Percentiles rank a stretch among this genome's conserved stretches.
Conservation (phyloP, 2,888 invertebrate genomes). For the Achlya flavicornis region DNA sequence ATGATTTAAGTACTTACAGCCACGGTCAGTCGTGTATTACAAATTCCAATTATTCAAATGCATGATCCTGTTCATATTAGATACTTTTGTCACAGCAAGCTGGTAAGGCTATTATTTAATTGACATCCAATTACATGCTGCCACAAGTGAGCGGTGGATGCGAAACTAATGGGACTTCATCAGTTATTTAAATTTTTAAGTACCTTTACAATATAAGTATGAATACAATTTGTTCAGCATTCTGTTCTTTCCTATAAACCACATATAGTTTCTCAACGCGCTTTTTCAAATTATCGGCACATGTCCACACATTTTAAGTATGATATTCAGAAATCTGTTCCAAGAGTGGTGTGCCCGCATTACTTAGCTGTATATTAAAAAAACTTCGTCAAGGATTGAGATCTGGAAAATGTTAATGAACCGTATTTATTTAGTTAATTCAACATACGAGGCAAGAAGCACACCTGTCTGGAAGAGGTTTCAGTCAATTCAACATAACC, state of each 20-base stretch:
- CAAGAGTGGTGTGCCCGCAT: constrained; percentile 44
- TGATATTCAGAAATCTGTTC: constrained; percentile 43
- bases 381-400: constrained; percentile 9
- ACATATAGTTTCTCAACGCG: constrained; percentile 32
- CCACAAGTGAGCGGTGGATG: constrained; percentile 54
- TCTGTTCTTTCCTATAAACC: constrained; percentile 12
- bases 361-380: constrained; percentile 11
- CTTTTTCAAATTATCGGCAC: constrained; percentile 53
- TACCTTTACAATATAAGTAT: constrained; percentile 60
- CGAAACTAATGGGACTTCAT: constrained; percentile 68
- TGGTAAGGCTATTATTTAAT: constrained; percentile 75
- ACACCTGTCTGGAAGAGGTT: background rate
- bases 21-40: constrained; percentile 57
- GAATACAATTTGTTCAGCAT: constrained; percentile 45
- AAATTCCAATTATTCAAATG: constrained; percentile 64
- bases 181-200: constrained; percentile 31
- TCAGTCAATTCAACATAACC: background rate
- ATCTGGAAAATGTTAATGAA: background rate
- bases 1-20: constrained; percentile 65
- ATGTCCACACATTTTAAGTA: constrained; percentile 67
- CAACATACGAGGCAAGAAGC: background rate
- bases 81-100: constrained; percentile 58
- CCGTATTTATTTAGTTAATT: background rate
- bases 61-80: constrained; percentile 46
- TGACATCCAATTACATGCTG: constrained; percentile 68